Base-by-base conservation (phyloP, 2,797 vertebrate genomes). In the Bryconaethiops microstoma region DNA sequence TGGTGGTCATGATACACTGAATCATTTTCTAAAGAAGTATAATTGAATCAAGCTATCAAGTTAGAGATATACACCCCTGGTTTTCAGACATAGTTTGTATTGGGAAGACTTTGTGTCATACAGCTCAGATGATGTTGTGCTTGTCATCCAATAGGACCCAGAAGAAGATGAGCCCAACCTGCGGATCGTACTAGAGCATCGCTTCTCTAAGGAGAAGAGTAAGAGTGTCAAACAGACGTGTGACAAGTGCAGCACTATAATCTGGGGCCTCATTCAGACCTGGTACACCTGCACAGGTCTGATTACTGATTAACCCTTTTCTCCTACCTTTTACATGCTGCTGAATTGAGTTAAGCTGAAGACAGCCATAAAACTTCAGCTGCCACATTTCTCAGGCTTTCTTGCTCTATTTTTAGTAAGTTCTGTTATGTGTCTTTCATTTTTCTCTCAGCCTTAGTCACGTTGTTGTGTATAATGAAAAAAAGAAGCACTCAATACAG, bases 181-280 rank as follows among this genome's bases (percentile, higher is more conserved):
- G 68, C 94, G 95, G 5, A 88, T 97, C 54, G 85, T 99, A 7
- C 91, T 98, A 74, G 97, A 99, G 86, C 98, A 99, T 67, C 96
- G 98, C 17, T 99, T 99, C 90, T 97, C 96, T 80, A 99, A 99
- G 87, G 97, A 99, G 88, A 99, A 98, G 92, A 98, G 97, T 92
- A 99, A 99, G 86, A 97, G 98, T 0, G 97, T 98, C 65, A 99
- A 98, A 90, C 97, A 98, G 86, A 96, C 94, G 8, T 99, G 98
- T 71, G 98, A 99, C 92, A 99, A 97, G 85, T 99, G 98, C 87
- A 98, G 95, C 87, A 83, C 96, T 64, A 95, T 98, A 86, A 99
- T 99, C 88, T 99, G 97, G 98, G 98, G 97, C 23, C 96, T 99
- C 63, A 96, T 99, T 83, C 98, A 99, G 93, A 99, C 97, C 63